Percentiles rank a stretch among this genome's conserved stretches.
These are phyloP conservation scores for Ferdinandea cuprea DNA, from an alignment of 2,888 invertebrate genomes.

Conservation along the genomic window DNA sequence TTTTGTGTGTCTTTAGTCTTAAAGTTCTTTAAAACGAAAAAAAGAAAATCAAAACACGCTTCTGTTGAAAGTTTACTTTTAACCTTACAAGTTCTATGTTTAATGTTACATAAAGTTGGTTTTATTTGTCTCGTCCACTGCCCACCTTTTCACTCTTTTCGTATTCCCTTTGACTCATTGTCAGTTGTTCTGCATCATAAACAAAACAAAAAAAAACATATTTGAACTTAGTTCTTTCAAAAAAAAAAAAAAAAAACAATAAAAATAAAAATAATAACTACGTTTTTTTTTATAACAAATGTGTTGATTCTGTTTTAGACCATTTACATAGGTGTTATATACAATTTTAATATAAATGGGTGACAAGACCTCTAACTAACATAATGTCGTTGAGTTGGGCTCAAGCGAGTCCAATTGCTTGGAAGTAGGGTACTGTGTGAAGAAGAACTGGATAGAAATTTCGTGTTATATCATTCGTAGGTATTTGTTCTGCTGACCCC, in stretches of 20 bases:
- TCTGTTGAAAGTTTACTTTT: neutral
- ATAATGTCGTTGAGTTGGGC: no score
- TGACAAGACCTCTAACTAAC: no score
- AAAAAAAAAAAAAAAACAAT: neutral
- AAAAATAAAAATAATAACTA: neutral
- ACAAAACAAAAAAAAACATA: neutral
- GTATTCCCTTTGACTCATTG: neutral
- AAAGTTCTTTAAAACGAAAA: no score
- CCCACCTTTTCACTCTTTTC: neutral
- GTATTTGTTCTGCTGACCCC: no score
- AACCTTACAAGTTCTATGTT: neutral
- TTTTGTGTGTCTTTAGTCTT: no score
- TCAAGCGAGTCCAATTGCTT: no score
- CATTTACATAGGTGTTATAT: no score
- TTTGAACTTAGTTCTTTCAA: neutral
- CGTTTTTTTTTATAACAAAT: neutral
- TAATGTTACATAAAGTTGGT: neutral
- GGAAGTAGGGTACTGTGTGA: no score
- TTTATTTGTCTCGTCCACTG: neutral
- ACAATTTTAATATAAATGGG: no score
- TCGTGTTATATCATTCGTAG: no score
- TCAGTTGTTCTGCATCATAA: neutral
- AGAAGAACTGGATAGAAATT: no score
- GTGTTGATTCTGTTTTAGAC: no score
- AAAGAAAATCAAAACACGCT: neutral